Percentiles rank a stretch among this genome's conserved stretches.
Conservation (phyloP, 2,113 vertebrate species). For the Sarotherodon lohbergeri region DNA sequence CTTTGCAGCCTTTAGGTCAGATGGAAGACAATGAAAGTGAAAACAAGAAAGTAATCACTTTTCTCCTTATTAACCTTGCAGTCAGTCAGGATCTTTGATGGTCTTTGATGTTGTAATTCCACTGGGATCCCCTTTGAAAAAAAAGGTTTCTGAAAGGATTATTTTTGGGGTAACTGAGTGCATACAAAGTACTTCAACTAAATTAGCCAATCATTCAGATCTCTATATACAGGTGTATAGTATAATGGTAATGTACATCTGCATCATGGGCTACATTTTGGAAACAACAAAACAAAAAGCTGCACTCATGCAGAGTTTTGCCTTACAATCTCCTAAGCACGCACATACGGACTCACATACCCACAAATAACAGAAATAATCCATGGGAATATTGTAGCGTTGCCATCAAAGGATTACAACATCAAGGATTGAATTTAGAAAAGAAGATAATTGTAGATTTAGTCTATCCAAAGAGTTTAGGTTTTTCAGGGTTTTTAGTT, state of each 20-base stretch:
- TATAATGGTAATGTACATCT: background rate
- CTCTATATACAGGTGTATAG: background rate
- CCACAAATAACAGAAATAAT: background rate
- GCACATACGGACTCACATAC: background rate
- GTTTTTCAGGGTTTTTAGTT: background rate
- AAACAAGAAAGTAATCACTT: background rate
- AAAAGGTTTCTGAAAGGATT: background rate
- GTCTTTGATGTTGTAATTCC: background rate
- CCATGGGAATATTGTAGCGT: background rate
- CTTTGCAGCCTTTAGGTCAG: background rate
- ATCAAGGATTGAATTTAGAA: background rate
- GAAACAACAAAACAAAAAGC: background rate
- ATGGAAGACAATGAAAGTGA: background rate
- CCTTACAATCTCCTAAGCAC: background rate
- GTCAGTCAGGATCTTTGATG: background rate
- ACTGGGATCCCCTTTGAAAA: background rate
- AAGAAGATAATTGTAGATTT: background rate
- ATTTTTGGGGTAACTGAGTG: fast-evolving
- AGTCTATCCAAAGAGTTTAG: background rate
- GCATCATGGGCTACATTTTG: background rate
- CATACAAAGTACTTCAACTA: background rate
- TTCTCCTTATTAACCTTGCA: background rate
- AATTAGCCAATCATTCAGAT: background rate
- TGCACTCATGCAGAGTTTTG: background rate
- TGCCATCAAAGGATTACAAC: background rate